phyloP scores from a whole-genome alignment of 1,140 invertebrate genomes.

The Pteromalus puparum region DNA sequence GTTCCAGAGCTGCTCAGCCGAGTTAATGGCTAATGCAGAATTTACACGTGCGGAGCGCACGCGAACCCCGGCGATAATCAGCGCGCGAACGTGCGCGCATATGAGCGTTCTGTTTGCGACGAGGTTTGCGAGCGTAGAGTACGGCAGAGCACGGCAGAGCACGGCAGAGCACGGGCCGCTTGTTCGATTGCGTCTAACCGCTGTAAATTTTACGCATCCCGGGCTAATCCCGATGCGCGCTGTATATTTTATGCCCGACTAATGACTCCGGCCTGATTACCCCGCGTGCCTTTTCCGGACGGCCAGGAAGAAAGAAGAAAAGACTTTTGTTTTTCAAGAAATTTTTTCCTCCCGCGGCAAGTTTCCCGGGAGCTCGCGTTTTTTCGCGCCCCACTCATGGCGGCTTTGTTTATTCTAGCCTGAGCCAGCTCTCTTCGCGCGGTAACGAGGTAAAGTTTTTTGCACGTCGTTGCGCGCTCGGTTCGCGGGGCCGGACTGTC shows the following conservation, averaged over 20 bases:
- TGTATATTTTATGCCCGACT: neutral
- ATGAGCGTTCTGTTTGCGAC: neutral
- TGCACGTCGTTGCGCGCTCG: neutral
- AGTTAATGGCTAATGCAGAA: neutral
- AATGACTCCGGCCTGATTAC: neutral
- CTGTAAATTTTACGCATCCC: neutral
- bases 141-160: no score
- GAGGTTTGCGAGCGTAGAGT: no score
- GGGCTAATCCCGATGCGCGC: neutral
- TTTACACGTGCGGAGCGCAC: neutral
- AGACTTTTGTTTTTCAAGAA: neutral
- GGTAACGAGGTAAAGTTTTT: conserved; percentile 10
- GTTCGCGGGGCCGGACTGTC: no score
- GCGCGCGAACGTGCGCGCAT: neutral
- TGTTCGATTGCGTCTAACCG: neutral
- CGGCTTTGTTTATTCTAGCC: conserved; percentile 4
- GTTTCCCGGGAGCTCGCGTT: neutral
- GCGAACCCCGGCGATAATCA: neutral
- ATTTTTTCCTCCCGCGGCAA: neutral
- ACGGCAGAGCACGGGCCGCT: no score
- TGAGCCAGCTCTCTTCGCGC: neutral
- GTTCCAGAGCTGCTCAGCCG: neutral
- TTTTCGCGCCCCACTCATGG: neutral
- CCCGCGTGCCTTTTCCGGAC: neutral
- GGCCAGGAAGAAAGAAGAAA: neutral